Evolutionary conservation across 1,140 invertebrate species (phyloP).

Genomic region (Saccostrea cuccullata): DNA sequence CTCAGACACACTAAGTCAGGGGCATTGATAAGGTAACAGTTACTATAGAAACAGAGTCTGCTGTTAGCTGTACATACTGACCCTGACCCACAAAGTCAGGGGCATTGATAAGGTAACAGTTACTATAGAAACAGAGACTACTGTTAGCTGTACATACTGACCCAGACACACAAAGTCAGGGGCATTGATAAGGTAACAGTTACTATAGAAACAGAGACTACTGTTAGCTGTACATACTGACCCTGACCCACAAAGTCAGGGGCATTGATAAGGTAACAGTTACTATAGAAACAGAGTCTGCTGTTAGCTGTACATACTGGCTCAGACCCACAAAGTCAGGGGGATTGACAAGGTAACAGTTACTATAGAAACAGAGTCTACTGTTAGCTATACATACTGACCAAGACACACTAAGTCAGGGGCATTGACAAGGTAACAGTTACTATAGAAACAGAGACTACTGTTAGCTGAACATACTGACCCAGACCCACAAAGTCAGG

Average conservation of each 20-base stretch:
- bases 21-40: conserved; percentile 17
- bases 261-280: conserved; percentile 17
- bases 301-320: too few relatives aligned
- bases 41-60: not conserved
- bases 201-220: not conserved
- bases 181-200: conserved; percentile 17
- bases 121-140: not conserved
- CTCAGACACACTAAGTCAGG: not conserved
- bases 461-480: too few relatives aligned
- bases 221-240: too few relatives aligned
- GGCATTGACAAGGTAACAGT: conserved; percentile 7
- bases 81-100: not conserved
- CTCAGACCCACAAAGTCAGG: not conserved
- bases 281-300: not conserved
- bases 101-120: conserved; percentile 17
- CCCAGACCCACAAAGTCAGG: conserved; percentile 63
- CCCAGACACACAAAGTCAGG: not conserved
- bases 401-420: not conserved
- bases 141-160: too few relatives aligned
- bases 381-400: conserved; percentile 46
- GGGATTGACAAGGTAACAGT: conserved; percentile 13
- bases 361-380: not conserved
- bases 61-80: too few relatives aligned
- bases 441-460: too few relatives aligned
- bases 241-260: not conserved